These are phyloP conservation scores for Eupristina koningsbergeri DNA, from an alignment of 1,140 invertebrate species.

Conservation along the genomic window DNA sequence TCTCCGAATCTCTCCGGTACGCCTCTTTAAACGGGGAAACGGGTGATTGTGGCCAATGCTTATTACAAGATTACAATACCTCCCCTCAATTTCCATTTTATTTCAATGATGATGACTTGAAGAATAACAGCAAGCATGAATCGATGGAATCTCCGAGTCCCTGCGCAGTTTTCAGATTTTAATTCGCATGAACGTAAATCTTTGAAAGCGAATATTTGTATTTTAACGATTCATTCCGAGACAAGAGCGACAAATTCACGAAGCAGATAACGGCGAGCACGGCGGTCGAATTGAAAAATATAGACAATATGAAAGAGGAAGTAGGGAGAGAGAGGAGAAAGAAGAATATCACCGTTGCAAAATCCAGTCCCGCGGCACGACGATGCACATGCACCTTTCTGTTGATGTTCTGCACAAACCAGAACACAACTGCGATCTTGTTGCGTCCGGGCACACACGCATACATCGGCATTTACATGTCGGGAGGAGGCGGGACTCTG, in stretches of 20 bases:
- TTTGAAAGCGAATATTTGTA: too few relatives aligned
- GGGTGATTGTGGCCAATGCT: neutral
- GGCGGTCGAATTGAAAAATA: neutral
- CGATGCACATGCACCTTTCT: too few relatives aligned
- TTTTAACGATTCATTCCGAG: conserved; percentile 13
- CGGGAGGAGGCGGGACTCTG: too few relatives aligned
- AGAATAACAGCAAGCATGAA: neutral
- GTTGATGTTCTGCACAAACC: neutral
- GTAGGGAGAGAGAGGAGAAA: neutral
- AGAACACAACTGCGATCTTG: neutral
- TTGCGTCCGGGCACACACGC: neutral
- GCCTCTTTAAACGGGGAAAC: neutral
- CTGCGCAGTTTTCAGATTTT: too few relatives aligned
- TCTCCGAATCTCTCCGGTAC: neutral
- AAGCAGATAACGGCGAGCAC: neutral
- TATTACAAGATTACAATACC: neutral
- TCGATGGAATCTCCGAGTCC: neutral
- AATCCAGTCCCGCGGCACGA: too few relatives aligned
- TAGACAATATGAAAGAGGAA: neutral
- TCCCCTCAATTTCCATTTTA: neutral
- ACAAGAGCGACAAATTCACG: conserved; percentile 28
- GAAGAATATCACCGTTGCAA: too few relatives aligned
- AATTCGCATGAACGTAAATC: too few relatives aligned
- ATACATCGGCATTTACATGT: neutral
- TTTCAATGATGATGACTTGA: neutral